Evolutionary conservation across 2,888 invertebrate genomes (phyloP), one percentile per base, ranked within the genome.

Genomic region (Apomyelois bistriatella): DNA sequence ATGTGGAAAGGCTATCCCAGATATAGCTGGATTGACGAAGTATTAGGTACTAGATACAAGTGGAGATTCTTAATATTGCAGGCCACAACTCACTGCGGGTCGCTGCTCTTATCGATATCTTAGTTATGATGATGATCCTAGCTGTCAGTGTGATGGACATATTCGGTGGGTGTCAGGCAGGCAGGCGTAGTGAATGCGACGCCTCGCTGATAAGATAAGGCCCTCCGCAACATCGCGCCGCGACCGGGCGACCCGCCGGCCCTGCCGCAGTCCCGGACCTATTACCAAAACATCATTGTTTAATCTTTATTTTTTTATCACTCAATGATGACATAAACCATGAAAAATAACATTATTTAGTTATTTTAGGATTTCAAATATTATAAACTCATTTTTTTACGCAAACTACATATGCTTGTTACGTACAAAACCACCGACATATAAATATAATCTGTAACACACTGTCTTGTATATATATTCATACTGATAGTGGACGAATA

Each of bases 171-270:
- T 32, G 32, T 32, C 5, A 32, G 28, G 28, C 3, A 5, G 28
- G 28, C 4, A 3, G 32, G 7, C 10, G 49, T 51, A 41, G 55
- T 57, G 54, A 54, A 55, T 51, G 52, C 53, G 40, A 6, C 40
- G 7, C 40, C 7, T 6, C 16, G 42, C 42, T 36, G 32, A 35
- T 17, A 15, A 30, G 28, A 30, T 17, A 17, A 17, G 37, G 15
- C 37, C 17, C 37, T 6, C 36, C 36, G 40, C 16, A 10, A 40
- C 40, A 13, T n/a, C n/a, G n/a, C n/a, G n/a, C 8, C 6, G 38
- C 38, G 15, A n/a, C 13, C 12, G n/a, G n/a, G 15, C 15, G 10
- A 37, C 37, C 12, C 6, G 37, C 37, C 37, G 37, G 9, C 35
- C 35, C 35, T 35, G 35, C 22, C 22, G n/a, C n/a, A 2, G 35